A percentile compares a stretch with the other conserved stretches of the same genome.
phyloP scores from a whole-genome alignment of 2,888 invertebrate species.

The Agrotis clavis region DNA sequence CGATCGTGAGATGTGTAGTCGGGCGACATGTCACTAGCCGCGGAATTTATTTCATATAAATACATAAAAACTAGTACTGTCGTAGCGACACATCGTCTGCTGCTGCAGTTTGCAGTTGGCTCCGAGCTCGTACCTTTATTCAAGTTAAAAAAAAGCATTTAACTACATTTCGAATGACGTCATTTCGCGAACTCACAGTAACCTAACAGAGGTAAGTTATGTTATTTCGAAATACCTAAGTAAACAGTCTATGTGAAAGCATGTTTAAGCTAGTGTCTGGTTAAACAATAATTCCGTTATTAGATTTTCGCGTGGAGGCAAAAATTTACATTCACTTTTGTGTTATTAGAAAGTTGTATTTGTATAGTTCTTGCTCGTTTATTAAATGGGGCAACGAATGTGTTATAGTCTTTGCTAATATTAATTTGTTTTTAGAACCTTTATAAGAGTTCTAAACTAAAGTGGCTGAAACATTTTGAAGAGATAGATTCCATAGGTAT shows the following conservation, averaged over 20 bases:
- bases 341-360: conserved; percentile 49
- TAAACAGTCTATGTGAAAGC: conserved; percentile 70
- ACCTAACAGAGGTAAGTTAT: conserved; percentile 65
- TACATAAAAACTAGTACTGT: too few species aligned
- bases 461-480: too few species aligned
- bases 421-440: too few species aligned
- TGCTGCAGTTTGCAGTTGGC: too few species aligned
- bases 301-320: conserved; percentile 69
- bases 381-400: neutral
- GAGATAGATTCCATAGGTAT: too few species aligned
- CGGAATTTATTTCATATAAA: too few species aligned
- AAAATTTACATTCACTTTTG: conserved; percentile 65
- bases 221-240: conserved; percentile 78
- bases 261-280: conserved; percentile 70
- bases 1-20: too few species aligned
- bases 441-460: too few species aligned
- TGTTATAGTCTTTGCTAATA: too few species aligned
- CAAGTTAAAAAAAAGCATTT: conserved; percentile 7
- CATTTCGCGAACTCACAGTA: conserved; percentile 53
- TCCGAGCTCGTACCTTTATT: neutral
- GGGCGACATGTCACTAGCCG: too few species aligned
- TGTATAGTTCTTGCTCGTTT: conserved; percentile 15
- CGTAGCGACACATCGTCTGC: too few species aligned
- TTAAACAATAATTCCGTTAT: conserved; percentile 79
- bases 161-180: conserved; percentile 3